Percentiles rank a stretch among this genome's conserved stretches.
These are phyloP conservation scores for Phocoena phocoena DNA, from an alignment of 2,113 vertebrate species.

Conservation along the genomic window DNA sequence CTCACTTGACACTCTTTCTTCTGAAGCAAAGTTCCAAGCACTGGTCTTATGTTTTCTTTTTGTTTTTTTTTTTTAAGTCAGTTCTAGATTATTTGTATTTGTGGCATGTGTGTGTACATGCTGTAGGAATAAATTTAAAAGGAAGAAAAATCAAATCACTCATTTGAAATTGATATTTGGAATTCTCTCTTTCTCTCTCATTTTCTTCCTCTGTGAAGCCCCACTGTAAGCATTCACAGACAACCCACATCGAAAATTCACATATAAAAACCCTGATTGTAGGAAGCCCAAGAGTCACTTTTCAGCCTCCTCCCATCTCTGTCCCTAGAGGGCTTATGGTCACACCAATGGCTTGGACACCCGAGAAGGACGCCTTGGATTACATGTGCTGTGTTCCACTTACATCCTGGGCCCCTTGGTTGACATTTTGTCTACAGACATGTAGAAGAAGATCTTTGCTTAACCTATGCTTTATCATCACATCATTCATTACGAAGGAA, in stretches of 20 bases:
- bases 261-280: background rate
- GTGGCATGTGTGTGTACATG: background rate
- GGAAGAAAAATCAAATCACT: background rate
- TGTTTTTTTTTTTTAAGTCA: background rate
- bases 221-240: background rate
- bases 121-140: background rate
- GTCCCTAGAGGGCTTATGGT: background rate
- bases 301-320: background rate
- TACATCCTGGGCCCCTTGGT: background rate
- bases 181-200: background rate
- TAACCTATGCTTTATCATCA: background rate
- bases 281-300: background rate
- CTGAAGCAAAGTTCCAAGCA: background rate
- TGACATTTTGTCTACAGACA: background rate
- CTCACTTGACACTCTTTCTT: background rate
- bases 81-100: background rate
- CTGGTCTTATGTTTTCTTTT: background rate
- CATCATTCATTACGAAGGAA: background rate
- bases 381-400: background rate
- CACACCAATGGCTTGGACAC: background rate
- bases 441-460: background rate
- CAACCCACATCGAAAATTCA: background rate
- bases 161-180: background rate
- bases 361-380: background rate
- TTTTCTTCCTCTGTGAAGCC: conserved; percentile 1